Conservation (phyloP, 2,113 vertebrate species). For the Cinclus cinclus region DNA sequence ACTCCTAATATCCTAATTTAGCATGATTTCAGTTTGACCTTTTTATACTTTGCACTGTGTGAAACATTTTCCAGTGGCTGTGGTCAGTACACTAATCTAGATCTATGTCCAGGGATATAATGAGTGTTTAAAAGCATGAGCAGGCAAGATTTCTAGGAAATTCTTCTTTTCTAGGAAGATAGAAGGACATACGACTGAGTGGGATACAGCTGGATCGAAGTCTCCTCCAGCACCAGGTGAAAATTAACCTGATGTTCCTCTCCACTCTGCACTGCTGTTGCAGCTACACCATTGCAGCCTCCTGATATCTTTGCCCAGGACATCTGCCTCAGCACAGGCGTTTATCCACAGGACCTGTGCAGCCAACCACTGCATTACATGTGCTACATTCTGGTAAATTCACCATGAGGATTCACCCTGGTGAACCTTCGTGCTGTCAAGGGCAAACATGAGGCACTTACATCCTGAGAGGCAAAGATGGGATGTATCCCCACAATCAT, state of each 20-base stretch:
- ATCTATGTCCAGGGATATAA: background rate
- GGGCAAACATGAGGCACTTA: background rate
- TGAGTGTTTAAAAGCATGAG: background rate
- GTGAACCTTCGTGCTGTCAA: background rate
- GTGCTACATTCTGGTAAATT: background rate
- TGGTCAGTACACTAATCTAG: background rate
- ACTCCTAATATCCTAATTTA: background rate
- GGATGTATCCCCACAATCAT: background rate
- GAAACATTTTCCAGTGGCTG: background rate
- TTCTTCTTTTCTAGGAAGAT: background rate
- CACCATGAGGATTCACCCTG: background rate
- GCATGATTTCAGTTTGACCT: background rate
- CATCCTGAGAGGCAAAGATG: accelerated
- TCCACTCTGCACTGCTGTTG: background rate
- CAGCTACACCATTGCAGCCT: background rate
- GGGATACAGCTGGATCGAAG: background rate
- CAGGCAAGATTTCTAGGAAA: background rate
- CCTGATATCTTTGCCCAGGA: background rate
- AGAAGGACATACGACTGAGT: background rate
- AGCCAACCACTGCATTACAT: background rate
- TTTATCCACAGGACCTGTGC: background rate
- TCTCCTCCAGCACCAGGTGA: background rate
- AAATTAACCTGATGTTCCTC: background rate
- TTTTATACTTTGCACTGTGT: background rate
- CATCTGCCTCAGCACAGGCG: background rate